A percentile compares a stretch with the other conserved stretches of the same genome.
Conservation (phyloP, 2,797 vertebrate genomes). For the Molossus alvarezi region DNA sequence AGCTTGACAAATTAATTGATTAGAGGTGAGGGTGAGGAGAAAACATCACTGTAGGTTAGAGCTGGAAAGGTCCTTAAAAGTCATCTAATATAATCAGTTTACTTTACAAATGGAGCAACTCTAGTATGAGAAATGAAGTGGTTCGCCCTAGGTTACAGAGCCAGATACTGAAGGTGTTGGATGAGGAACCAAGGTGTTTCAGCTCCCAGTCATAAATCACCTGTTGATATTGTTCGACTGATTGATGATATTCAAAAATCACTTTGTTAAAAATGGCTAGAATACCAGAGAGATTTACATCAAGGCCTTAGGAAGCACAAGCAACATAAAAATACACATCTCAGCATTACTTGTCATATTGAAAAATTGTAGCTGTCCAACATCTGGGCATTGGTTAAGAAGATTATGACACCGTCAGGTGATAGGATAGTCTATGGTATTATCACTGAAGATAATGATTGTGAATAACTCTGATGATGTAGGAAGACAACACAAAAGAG, state of each 20-base stretch:
- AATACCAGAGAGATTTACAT: slow-evolving; percentile 13
- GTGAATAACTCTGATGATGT: not conserved
- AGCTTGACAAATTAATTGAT: slow-evolving; percentile 56
- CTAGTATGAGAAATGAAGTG: not conserved
- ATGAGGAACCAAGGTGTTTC: not conserved
- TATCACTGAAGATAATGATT: not conserved
- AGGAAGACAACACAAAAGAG: not conserved
- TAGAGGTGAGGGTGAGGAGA: not conserved
- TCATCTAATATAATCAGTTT: not conserved
- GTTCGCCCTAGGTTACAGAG: not conserved
- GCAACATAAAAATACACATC: not conserved
- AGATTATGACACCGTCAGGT: not conserved
- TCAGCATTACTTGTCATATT: not conserved
- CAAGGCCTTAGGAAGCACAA: not conserved
- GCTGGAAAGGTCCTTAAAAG: slow-evolving; percentile 42
- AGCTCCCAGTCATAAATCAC: not conserved
- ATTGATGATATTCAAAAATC: not conserved
- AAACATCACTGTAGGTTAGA: not conserved
- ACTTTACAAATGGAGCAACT: slow-evolving; percentile 50
- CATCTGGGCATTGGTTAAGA: not conserved
- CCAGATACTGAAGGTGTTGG: not conserved
- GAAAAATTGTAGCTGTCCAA: not conserved
- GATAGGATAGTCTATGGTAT: not conserved
- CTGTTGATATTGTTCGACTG: not conserved
- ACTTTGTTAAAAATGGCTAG: slow-evolving; percentile 55